A percentile compares a stretch with the other conserved stretches of the same genome.
Conservation (phyloP, 2,113 vertebrate genomes). For the Piaya cayana region DNA sequence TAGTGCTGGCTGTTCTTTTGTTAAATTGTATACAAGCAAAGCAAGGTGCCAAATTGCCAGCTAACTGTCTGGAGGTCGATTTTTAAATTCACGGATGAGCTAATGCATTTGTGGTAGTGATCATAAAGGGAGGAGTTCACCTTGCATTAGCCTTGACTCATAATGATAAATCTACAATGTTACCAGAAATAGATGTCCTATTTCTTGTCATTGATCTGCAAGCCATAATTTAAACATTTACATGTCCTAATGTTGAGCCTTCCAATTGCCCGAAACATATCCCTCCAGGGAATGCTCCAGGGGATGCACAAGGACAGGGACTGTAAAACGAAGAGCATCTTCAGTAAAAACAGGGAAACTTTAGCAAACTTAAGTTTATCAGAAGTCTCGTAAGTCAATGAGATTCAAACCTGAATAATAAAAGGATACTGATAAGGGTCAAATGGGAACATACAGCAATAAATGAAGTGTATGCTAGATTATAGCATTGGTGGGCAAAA, state of each 20-base stretch:
- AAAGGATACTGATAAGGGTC: neutral
- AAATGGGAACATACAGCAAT: neutral
- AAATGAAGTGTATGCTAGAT: neutral
- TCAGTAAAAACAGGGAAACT: neutral
- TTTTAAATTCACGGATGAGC: conserved; percentile 69
- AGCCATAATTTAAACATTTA: conserved; percentile 72
- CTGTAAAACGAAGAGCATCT: conserved; percentile 18
- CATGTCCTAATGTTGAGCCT: conserved; percentile 55
- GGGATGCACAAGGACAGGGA: neutral
- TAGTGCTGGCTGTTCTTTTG: conserved; percentile 48
- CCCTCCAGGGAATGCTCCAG: conserved; percentile 26
- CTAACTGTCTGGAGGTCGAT: conserved; percentile 61
- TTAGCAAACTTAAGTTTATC: neutral
- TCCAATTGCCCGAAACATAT: conserved; percentile 26
- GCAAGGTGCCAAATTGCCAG: conserved; percentile 62
- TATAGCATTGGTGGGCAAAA: neutral
- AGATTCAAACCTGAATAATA: neutral
- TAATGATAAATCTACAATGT: conserved; percentile 71
- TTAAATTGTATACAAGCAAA: conserved; percentile 60
- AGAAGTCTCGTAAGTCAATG: conserved; percentile 2
- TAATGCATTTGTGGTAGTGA: conserved; percentile 59
- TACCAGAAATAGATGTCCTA: conserved; percentile 79
- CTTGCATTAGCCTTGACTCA: conserved; percentile 73
- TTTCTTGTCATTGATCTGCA: conserved; percentile 75
- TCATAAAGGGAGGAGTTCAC: conserved; percentile 69